Percentiles rank a stretch among this genome's conserved stretches.
phyloP scores from a whole-genome alignment of 2,113 vertebrate genomes.

The Albula glossodonta region DNA sequence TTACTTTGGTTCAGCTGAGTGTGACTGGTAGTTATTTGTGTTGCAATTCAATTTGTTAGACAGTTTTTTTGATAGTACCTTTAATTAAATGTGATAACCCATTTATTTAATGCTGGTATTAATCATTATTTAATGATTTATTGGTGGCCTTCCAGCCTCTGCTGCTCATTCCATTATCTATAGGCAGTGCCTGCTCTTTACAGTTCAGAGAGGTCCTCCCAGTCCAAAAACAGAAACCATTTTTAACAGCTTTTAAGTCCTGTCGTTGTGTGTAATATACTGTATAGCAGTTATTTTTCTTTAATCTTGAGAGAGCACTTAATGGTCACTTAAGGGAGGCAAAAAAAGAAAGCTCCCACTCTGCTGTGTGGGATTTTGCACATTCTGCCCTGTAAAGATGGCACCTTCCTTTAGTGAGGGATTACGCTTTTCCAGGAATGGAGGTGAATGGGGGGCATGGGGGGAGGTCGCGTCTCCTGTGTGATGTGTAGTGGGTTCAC shows the following conservation, averaged over 20 bases:
- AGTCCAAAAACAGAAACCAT: neutral
- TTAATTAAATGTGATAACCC: constrained; percentile 9
- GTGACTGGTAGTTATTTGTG: neutral
- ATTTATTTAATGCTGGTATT: constrained; percentile 6
- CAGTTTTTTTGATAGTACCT: neutral
- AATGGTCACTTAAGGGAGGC: no score
- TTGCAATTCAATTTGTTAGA: neutral
- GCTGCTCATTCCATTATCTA: neutral
- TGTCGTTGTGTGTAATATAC: neutral
- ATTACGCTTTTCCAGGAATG: neutral
- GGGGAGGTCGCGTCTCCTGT: neutral
- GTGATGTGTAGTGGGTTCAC: neutral
- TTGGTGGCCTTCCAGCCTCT: neutral
- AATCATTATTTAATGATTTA: constrained; percentile 9
- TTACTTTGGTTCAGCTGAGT: neutral
- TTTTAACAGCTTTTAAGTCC: neutral
- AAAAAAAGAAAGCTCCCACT: neutral
- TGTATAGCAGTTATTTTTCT: no score
- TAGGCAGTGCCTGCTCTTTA: neutral
- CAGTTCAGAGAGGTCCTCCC: neutral
- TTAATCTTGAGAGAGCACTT: no score
- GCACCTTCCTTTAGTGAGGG: neutral
- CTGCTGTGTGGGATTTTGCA: neutral
- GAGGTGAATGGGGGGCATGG: no score
- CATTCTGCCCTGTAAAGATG: neutral